Evolutionary conservation across 2,888 invertebrate genomes (phyloP).

Genomic region (Sesamia inferens): DNA sequence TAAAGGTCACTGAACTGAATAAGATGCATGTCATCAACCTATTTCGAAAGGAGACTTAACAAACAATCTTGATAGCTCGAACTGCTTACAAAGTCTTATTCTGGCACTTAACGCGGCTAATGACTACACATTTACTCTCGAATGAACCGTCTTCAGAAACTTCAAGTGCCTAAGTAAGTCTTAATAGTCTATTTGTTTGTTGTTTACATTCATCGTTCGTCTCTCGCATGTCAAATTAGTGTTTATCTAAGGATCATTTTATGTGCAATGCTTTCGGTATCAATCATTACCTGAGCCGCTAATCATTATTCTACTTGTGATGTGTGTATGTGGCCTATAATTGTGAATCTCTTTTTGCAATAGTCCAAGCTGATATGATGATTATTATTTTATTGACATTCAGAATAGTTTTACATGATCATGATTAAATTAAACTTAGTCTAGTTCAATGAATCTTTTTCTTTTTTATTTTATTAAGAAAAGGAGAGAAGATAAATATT

Average conservation of each 20-base stretch:
- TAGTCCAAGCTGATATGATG: background rate
- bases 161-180: conserved; percentile 47
- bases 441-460: no score
- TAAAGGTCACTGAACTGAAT: conserved; percentile 40
- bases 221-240: conserved; percentile 52
- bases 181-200: conserved; percentile 58
- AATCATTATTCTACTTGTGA: background rate
- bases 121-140: conserved; percentile 59
- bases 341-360: background rate
- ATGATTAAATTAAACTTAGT: no score
- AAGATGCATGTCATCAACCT: conserved; percentile 47
- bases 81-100: conserved; percentile 62
- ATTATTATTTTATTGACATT: background rate
- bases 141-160: conserved; percentile 54
- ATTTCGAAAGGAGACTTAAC: conserved; percentile 51
- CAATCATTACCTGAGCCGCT: background rate
- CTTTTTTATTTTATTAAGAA: no score
- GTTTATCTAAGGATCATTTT: conserved; percentile 36
- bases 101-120: conserved; percentile 58
- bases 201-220: conserved; percentile 48
- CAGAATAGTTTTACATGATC: background rate
- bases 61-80: conserved; percentile 54
- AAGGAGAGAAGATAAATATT: no score
- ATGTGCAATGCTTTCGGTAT: conserved; percentile 44
- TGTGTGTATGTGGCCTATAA: background rate